These are phyloP conservation scores for Patella pellucida DNA, from an alignment of 2,888 invertebrate genomes.

Conservation along the genomic window DNA sequence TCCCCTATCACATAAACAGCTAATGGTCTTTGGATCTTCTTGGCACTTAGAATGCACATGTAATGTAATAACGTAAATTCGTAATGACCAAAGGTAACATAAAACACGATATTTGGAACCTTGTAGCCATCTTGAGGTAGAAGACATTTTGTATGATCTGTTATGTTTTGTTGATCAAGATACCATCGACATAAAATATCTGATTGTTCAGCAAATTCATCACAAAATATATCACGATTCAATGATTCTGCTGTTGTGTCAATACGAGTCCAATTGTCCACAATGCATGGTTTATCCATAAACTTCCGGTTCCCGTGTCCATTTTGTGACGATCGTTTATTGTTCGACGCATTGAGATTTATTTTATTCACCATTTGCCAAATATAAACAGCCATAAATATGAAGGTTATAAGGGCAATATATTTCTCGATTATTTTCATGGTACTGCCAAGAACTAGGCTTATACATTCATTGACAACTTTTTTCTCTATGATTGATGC, in stretches of 20 bases:
- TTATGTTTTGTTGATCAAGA: background rate
- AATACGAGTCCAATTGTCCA: background rate
- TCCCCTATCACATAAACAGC: background rate
- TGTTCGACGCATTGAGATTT: no score
- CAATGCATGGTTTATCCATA: background rate
- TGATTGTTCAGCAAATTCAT: background rate
- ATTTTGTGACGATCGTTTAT: no score
- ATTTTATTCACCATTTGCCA: no score
- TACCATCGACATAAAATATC: slow-evolving; percentile 6
- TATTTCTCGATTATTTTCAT: no score
- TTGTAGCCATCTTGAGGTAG: background rate
- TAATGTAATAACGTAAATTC: background rate
- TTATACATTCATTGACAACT: no score
- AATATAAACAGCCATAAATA: no score
- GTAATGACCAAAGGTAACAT: background rate
- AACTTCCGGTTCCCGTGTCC: no score
- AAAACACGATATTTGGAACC: background rate
- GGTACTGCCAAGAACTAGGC: no score
- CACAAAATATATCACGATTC: background rate
- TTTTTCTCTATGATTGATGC: no score
- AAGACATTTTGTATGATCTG: background rate
- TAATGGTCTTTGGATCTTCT: background rate
- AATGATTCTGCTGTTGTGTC: background rate
- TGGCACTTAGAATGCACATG: background rate
- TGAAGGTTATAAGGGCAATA: no score